Conservation (phyloP, 2,797 vertebrate species). For the Cichlasoma orientale region DNA sequence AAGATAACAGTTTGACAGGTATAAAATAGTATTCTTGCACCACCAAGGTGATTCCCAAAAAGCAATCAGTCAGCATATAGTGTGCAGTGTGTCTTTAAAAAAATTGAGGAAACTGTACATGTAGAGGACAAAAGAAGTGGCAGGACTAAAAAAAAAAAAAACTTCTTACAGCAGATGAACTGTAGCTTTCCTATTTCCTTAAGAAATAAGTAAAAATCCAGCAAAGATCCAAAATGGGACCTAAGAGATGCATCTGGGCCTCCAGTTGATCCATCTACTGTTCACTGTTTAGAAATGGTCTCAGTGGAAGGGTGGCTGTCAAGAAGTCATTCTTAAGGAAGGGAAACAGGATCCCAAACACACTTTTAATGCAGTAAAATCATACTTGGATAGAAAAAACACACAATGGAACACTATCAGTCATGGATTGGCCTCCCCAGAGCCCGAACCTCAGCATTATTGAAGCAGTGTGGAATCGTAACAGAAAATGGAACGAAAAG, state of each 20-base stretch:
- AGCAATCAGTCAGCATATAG: not conserved
- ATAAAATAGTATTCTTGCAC: not conserved
- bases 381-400: not conserved
- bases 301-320: no score
- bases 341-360: not conserved
- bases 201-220: no score
- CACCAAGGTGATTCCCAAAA: not conserved
- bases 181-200: no score
- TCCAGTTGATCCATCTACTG: no score
- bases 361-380: not conserved
- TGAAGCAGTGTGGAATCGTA: not conserved
- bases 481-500: no score
- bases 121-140: not conserved
- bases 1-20: fast-evolving
- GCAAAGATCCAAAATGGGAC: no score
- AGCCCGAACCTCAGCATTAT: not conserved
- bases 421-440: not conserved
- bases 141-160: not conserved
- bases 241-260: no score
- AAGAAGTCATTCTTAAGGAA: no score
- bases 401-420: not conserved
- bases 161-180: not conserved
- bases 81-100: not conserved
- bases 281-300: no score
- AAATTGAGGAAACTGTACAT: not conserved